These are phyloP conservation scores for Araneus ventricosus DNA, from an alignment of 1,140 invertebrate genomes.

Conservation along the genomic window DNA sequence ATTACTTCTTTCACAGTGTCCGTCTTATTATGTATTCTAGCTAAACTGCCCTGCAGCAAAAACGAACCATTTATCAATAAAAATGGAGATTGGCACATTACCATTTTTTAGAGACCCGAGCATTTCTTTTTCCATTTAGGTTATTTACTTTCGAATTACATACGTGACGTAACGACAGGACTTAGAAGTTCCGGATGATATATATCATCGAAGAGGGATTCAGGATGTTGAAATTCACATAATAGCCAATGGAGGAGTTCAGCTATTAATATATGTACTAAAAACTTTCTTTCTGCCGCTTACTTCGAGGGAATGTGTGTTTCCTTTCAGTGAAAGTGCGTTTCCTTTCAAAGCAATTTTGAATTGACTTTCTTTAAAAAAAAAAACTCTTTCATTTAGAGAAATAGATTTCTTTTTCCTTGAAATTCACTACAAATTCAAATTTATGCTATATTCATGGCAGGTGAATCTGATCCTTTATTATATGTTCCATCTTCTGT, in stretches of 20 bases:
- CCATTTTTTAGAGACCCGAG: constrained; percentile 19
- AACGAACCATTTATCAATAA: constrained; percentile 56
- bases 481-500: neutral
- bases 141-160: constrained; percentile 53
- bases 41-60: constrained; percentile 56
- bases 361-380: neutral
- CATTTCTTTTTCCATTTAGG: constrained; percentile 38
- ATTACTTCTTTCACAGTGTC: constrained; percentile 31
- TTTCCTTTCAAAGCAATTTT: neutral
- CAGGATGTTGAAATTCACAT: constrained; percentile 14
- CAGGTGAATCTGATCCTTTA: neutral
- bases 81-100: constrained; percentile 58
- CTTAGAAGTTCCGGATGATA: constrained; percentile 25
- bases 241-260: neutral
- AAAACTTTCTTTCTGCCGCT: neutral
- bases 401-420: neutral
- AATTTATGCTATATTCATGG: neutral
- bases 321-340: no score
- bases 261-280: neutral
- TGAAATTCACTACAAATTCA: neutral
- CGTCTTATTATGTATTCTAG: constrained; percentile 41
- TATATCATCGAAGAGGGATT: constrained; percentile 9
- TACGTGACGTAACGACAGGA: constrained; percentile 24
- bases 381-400: neutral
- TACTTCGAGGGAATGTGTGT: neutral